A percentile compares a stretch with the other conserved stretches of the same genome.
These are phyloP conservation scores for Sceliomorpha sp. DNA, from an alignment of 2,888 invertebrate genomes.

Conservation along the genomic window DNA sequence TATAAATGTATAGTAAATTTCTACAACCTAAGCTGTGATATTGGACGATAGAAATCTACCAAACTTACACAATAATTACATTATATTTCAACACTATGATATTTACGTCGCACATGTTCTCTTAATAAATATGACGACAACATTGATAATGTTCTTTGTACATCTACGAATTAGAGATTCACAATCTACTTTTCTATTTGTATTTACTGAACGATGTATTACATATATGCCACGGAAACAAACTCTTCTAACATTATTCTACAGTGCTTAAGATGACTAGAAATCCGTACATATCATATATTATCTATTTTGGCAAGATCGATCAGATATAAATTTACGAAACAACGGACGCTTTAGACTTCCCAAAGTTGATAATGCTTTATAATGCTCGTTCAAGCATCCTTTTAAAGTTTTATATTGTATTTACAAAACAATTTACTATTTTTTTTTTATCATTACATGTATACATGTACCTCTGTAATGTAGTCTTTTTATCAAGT, in stretches of 20 bases:
- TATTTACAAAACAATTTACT: conserved; percentile 68
- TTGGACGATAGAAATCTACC: conserved; percentile 29
- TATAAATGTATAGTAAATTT: conserved; percentile 8
- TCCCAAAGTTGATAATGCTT: conserved; percentile 65
- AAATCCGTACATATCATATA: conserved; percentile 61
- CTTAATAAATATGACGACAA: conserved; percentile 20
- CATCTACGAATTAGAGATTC: conserved; percentile 41
- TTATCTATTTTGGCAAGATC: conserved; percentile 68
- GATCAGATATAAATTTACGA: conserved; percentile 74
- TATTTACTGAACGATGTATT: conserved; percentile 16
- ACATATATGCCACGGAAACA: conserved; percentile 25
- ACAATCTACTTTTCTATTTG: conserved; percentile 28
- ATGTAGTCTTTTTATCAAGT: conserved; percentile 13
- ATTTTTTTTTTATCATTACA: conserved; percentile 16
- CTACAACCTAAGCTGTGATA: conserved; percentile 14
- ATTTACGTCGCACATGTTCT: conserved; percentile 14
- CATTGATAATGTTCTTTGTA: conserved; percentile 33
- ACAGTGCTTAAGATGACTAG: conserved; percentile 71
- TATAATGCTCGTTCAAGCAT: conserved; percentile 53
- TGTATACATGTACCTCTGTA: conserved; percentile 7
- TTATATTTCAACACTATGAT: conserved; percentile 13
- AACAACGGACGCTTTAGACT: conserved; percentile 68
- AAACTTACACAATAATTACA: conserved; percentile 20
- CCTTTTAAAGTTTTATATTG: conserved; percentile 42
- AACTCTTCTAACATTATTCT: conserved; percentile 25